A percentile compares a stretch with the other conserved stretches of the same genome.
phyloP scores from a whole-genome alignment of 2,113 vertebrate genomes.

The Fregata magnificens region DNA sequence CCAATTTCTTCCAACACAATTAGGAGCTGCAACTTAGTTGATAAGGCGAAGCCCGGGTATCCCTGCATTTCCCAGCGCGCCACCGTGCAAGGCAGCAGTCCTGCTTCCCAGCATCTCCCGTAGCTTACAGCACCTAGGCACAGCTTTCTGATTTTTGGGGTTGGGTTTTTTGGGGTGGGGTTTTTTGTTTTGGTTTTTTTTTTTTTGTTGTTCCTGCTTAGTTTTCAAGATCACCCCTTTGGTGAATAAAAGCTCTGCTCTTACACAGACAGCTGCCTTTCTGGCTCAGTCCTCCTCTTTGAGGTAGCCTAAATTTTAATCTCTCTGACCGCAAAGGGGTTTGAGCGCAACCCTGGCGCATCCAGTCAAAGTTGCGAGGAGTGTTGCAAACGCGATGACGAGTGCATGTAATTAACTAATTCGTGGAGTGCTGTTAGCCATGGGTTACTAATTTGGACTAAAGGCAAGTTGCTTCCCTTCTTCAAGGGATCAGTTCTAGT shows the following conservation, averaged over 20 bases:
- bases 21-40: neutral
- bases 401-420: conserved; percentile 43
- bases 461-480: neutral
- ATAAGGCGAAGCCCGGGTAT: neutral
- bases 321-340: neutral
- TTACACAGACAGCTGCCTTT: neutral
- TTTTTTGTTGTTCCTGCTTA: neutral
- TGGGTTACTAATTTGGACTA: conserved; percentile 28
- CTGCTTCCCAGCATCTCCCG: neutral
- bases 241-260: neutral
- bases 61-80: neutral
- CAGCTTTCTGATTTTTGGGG: neutral
- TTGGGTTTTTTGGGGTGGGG: too few species aligned
- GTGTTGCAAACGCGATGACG: conserved; percentile 13
- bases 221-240: neutral
- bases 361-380: conserved; percentile 26
- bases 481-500: conserved; percentile 35
- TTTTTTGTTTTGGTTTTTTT: too few species aligned
- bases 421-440: conserved; percentile 13
- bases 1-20: neutral
- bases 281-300: neutral
- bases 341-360: conserved; percentile 5
- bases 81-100: neutral
- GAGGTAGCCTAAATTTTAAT: neutral
- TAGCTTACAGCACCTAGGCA: neutral